These are phyloP conservation scores for Scolanthus callimorphus DNA, from an alignment of 92 coral and sea anemone species.

Conservation along the genomic window DNA sequence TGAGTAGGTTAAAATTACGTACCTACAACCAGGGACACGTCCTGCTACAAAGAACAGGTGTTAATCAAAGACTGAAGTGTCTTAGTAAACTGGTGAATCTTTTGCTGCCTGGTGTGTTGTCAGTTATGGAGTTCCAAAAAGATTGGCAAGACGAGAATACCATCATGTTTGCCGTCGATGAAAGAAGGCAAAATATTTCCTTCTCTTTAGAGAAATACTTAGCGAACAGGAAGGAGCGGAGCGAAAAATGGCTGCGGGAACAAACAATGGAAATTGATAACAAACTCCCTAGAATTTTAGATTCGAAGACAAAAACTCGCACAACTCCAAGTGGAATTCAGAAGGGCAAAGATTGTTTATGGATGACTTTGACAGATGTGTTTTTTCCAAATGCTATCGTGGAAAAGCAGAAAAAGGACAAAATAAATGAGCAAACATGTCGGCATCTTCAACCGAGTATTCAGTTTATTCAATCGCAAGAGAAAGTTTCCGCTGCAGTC, in stretches of 20 bases:
- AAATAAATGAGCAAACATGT: neutral
- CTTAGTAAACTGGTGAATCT: too few species aligned
- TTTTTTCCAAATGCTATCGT: neutral
- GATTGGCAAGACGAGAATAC: too few species aligned
- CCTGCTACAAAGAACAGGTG: too few species aligned
- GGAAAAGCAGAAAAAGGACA: neutral
- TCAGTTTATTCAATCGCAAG: neutral
- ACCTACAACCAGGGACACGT: too few species aligned
- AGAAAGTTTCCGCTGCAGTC: neutral
- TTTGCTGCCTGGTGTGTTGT: too few species aligned
- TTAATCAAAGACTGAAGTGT: too few species aligned
- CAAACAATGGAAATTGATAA: neutral
- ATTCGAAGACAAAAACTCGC: neutral
- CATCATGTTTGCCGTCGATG: too few species aligned
- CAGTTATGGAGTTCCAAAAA: too few species aligned
- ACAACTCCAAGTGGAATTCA: neutral
- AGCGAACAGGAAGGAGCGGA: neutral
- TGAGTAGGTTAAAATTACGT: too few species aligned
- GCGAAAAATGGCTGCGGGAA: neutral
- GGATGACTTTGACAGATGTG: conserved; percentile 1
- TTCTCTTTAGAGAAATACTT: conserved; percentile 1
- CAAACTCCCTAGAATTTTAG: neutral
- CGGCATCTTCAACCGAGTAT: neutral
- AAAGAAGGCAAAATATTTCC: too few species aligned
- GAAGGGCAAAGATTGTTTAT: neutral